Conservation (phyloP, 2,797 vertebrate genomes). For the Myotis planiceps region DNA sequence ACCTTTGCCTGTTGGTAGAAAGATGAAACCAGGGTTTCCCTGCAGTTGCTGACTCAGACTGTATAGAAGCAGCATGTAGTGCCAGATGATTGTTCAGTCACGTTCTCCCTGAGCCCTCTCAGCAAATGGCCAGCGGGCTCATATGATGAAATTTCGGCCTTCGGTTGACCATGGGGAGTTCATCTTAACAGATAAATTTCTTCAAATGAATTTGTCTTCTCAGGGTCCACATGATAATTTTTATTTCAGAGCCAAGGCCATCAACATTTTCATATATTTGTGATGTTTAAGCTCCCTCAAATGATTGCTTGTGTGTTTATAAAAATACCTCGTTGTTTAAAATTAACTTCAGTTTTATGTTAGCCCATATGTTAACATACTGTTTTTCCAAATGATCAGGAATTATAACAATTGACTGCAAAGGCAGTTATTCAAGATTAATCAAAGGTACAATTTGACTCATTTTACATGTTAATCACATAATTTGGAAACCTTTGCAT, state of each 20-base stretch:
- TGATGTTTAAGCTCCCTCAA: background rate
- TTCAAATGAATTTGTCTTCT: background rate
- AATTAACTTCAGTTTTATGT: conserved; percentile 20
- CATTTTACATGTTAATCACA: conserved; percentile 52
- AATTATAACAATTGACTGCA: conserved; percentile 44
- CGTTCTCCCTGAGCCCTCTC: background rate
- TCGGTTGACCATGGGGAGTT: background rate
- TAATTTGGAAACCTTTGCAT: conserved; percentile 42
- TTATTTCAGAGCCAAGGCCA: background rate
- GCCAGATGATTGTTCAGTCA: background rate
- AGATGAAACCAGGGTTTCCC: background rate
- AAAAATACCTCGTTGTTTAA: background rate
- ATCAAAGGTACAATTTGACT: conserved; percentile 49
- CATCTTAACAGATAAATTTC: background rate
- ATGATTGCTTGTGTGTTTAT: background rate
- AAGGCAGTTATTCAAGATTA: conserved; percentile 3
- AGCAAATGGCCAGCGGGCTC: background rate
- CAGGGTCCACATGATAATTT: background rate
- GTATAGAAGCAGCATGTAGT: background rate
- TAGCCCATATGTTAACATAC: background rate
- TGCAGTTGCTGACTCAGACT: background rate
- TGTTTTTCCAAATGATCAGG: conserved; percentile 44
- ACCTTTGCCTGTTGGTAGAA: background rate
- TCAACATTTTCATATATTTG: conserved; percentile 29
- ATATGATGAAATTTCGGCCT: background rate